Percentiles rank a stretch among this genome's conserved stretches.
Evolutionary conservation across 2,797 vertebrate species (phyloP).

Genomic region (Selene dorsalis): DNA sequence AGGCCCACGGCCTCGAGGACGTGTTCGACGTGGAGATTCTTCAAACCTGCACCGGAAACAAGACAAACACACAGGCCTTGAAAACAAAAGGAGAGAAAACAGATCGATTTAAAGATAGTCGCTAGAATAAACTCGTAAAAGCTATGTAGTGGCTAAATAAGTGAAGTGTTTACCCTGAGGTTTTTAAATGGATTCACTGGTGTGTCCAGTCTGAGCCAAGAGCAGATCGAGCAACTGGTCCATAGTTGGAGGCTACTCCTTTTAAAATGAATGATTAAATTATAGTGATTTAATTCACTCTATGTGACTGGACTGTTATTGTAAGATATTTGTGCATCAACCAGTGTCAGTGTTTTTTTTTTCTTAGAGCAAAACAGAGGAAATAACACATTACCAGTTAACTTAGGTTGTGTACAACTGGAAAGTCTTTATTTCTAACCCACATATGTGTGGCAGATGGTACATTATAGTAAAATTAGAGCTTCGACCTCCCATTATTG

Average conservation of each 20-base stretch:
- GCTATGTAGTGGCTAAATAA: not conserved
- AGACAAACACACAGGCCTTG: not conserved
- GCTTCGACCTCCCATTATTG: not conserved
- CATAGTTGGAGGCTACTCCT: not conserved
- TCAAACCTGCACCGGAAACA: slow-evolving; percentile 4
- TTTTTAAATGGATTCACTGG: not conserved
- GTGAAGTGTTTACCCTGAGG: not conserved
- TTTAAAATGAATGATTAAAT: not conserved
- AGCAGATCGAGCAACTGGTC: not conserved
- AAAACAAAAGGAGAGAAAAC: not conserved
- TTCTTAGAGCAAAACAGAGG: not conserved
- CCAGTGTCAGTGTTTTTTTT: not conserved
- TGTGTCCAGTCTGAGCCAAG: not conserved
- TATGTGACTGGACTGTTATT: not conserved
- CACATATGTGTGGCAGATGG: not conserved
- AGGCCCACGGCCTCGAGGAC: not conserved
- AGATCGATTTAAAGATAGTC: not conserved
- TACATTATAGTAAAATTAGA: not conserved
- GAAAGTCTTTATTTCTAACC: not conserved
- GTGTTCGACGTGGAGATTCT: slow-evolving; percentile 25
- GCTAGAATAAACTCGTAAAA: not conserved
- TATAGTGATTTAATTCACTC: not conserved
- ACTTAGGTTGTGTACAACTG: too few species aligned
- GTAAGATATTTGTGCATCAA: not conserved
- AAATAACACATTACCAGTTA: not conserved